Evolutionary conservation across 2,797 vertebrate species (phyloP), one percentile per base, ranked within the genome.

Genomic region (Cossypha niveicapilla): DNA sequence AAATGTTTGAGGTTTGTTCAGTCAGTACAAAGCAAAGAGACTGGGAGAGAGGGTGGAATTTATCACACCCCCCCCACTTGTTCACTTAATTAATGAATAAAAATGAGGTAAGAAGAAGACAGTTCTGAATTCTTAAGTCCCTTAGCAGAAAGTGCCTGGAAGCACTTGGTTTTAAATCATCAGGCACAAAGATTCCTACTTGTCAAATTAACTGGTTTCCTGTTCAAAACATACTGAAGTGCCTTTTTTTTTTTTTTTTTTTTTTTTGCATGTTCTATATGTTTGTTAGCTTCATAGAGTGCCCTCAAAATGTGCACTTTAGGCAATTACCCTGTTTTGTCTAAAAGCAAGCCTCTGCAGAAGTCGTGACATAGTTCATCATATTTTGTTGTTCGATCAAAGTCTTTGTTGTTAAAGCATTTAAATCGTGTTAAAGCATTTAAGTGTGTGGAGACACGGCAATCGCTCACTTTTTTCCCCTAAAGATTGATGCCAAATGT

Each of bases 1-100:
- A 58, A 13, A 28, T 53, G 47, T 42, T 86, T 61, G 44, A 58
- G 35, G 30, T 81, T 94, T 6, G 11, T 67, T 91, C 73, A 75
- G 25, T 76, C 34, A 56, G 28, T 78, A 53, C 11, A 83, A 91
- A 90, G 48, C 30, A 28, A 61, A 71, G 47, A 58, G 9, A 16
- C 30, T 18, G 34, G 37, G 25, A 73, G 66, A 86, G 34, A 14
- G 18, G 28, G 45, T 75, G 51, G 62, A 67, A 80, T 90, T 88
- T 57, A 53, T 73, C 42, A 50, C 30, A 0, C 12, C 6, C 19
- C 6, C 7, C 18, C 2, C 1, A 7, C 14, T 37, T 51, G 7
- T 58, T 95, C 35, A 9, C 22, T 86, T 77, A 80, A 41, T 86
- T 66, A 50, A 63, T 90, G 72, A 80, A 57, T 84, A 50, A 74